Base-by-base conservation (phyloP, 2,797 vertebrate species). In the Micropoecilia bifurca region DNA sequence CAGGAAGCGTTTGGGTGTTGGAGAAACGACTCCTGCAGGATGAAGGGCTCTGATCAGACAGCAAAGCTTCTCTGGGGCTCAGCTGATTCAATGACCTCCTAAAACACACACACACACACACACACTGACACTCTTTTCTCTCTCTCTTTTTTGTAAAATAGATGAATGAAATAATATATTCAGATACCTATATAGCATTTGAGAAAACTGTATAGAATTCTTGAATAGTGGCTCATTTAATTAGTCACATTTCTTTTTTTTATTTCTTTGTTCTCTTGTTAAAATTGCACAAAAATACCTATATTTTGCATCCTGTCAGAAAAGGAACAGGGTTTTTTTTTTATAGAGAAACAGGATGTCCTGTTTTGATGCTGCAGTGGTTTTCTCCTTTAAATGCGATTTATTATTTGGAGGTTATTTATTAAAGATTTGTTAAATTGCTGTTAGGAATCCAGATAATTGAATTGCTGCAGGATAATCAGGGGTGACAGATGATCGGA, bases 161-260 rank as follows among this genome's bases (percentile, higher is more conserved):
- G 95, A 91, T 91, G 81, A 94, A 93, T 93, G 50, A 94, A 92
- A 95, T 95, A 96, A 96, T 96, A 96, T 96, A 95, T 96, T 95
- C 93, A 94, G 94, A 95, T 94, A 93, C 92, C 81, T 94, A 90
- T 94, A 95, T 94, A 96, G 91, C 92, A 92, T 95, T 71, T 95
- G 95, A 93, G 89, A 92, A 94, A 95, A 89, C 82, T 95, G 93
- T 96, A 95, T 96, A 95, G 94, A 95, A 94, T 95, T 88, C 85
- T 92, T 94, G 81, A 95, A 93, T 93, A 95, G 95, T 96, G 95
- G 90, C 94, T 95, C 92, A 92, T 90, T 89, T 92, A 93, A 90
- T 94, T 94, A 93, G 94, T 95, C 95, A 95, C 94, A 91, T 80
- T 90, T 75, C 86, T 83, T 88, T 83, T 83, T 83, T 76, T 89